phyloP scores from a whole-genome alignment of 2,113 vertebrate genomes.

The Labeo catla region DNA sequence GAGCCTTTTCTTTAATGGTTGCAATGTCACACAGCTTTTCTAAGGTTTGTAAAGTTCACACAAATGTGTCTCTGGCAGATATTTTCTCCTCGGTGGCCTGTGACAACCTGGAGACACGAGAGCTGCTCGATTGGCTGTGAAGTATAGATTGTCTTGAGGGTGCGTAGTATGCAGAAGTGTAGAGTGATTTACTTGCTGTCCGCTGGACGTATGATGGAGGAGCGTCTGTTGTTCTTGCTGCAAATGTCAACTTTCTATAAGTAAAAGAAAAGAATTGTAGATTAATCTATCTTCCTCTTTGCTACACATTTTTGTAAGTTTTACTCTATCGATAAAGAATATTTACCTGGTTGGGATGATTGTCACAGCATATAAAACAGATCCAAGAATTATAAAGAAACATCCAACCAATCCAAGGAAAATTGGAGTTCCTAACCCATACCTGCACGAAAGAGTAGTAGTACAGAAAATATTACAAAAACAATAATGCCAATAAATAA shows the following conservation, averaged over 20 bases:
- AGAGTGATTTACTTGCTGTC: slow-evolving; percentile 54
- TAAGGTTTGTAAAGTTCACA: slow-evolving; percentile 54
- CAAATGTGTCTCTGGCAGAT: slow-evolving; percentile 73
- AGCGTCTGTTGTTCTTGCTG: slow-evolving; percentile 52
- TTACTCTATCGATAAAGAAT: not conserved
- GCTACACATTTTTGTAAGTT: not conserved
- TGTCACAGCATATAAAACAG: slow-evolving; percentile 70
- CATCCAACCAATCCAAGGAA: slow-evolving; percentile 75
- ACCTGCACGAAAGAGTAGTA: slow-evolving; percentile 63
- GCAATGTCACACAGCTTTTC: not conserved
- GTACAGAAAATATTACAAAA: not conserved
- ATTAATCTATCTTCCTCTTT: not conserved
- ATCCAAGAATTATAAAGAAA: slow-evolving; percentile 69
- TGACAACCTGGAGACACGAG: slow-evolving; percentile 65
- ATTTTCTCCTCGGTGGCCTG: slow-evolving; percentile 55
- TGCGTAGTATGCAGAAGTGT: slow-evolving; percentile 62
- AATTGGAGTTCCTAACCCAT: slow-evolving; percentile 73
- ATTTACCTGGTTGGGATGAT: slow-evolving; percentile 70
- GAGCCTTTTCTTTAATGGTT: too few relatives aligned
- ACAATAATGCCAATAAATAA: not conserved
- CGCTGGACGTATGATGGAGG: slow-evolving; percentile 43
- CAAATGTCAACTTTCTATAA: slow-evolving; percentile 45
- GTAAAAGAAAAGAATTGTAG: not conserved
- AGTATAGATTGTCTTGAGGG: slow-evolving; percentile 39
- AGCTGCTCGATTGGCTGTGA: slow-evolving; percentile 45